Conservation (phyloP, 2,888 invertebrate genomes). For the Platycheirus albimanus region DNA sequence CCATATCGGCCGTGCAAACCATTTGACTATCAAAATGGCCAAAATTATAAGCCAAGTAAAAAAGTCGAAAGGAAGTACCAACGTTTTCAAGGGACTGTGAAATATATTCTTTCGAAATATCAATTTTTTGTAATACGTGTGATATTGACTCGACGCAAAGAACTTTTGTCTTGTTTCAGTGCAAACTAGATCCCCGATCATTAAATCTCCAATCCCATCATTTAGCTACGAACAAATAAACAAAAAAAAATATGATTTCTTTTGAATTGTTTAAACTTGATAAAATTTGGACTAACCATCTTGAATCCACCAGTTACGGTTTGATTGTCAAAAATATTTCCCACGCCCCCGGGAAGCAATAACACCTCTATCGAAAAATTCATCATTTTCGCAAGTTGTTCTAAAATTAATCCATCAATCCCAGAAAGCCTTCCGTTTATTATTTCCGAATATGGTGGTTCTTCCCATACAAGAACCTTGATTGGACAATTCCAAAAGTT, state of each 20-base stretch:
- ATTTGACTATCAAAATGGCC: background rate
- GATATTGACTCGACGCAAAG: background rate
- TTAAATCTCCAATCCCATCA: background rate
- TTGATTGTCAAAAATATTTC: background rate
- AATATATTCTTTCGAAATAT: background rate
- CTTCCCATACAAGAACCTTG: background rate
- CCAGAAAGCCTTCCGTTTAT: background rate
- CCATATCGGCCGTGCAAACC: background rate
- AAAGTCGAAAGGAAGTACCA: constrained; percentile 18
- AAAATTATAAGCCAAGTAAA: constrained; percentile 1
- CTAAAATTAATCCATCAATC: background rate
- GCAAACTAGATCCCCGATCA: background rate
- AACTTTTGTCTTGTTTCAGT: background rate
- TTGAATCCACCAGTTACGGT: background rate
- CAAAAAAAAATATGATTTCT: background rate
- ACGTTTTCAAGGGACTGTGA: background rate
- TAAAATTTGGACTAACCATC: background rate
- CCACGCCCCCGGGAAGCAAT: background rate
- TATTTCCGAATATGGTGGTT: background rate
- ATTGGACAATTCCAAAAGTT: constrained; percentile 35
- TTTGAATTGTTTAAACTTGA: background rate
- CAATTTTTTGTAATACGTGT: background rate
- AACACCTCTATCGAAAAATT: constrained; percentile 19
- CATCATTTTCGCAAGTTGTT: background rate
- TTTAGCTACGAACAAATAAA: too few relatives aligned